phyloP scores from a whole-genome alignment of 2,888 invertebrate genomes.

The Thera britannica region DNA sequence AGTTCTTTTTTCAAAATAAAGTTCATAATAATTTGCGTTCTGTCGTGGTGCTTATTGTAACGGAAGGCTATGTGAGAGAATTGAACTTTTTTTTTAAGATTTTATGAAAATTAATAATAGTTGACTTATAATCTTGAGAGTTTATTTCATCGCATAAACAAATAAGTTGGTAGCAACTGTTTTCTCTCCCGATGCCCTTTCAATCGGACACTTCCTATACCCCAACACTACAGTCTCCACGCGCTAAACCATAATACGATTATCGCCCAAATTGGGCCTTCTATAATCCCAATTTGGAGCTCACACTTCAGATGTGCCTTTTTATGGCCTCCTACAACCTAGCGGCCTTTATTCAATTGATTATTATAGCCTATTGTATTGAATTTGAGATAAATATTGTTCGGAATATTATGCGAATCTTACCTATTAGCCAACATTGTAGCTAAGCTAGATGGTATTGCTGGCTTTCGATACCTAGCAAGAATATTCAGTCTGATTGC shows the following conservation, averaged over 20 bases:
- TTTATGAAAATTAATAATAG: too few species aligned
- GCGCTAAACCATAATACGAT: slow-evolving; percentile 38
- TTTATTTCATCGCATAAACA: too few species aligned
- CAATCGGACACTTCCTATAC: slow-evolving; percentile 25
- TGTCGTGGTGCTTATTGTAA: too few species aligned
- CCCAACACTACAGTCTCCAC: slow-evolving; percentile 21
- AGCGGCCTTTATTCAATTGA: slow-evolving; percentile 30
- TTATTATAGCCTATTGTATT: slow-evolving; percentile 37
- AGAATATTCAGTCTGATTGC: not conserved
- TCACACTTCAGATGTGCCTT: slow-evolving; percentile 38
- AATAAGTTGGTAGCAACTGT: not conserved
- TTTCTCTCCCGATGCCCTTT: slow-evolving; percentile 25
- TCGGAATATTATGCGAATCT: slow-evolving; percentile 6
- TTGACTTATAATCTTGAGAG: too few species aligned
- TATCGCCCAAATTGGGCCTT: slow-evolving; percentile 35
- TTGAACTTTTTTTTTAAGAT: too few species aligned
- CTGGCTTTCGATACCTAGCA: not conserved
- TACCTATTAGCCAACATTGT: slow-evolving; percentile 18
- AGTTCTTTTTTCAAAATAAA: too few species aligned
- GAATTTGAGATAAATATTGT: slow-evolving; percentile 22
- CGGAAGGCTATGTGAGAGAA: too few species aligned
- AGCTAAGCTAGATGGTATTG: not conserved
- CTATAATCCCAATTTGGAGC: slow-evolving; percentile 30
- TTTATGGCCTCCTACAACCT: slow-evolving; percentile 34
- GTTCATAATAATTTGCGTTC: too few species aligned